Conservation (phyloP, 2,797 vertebrate species). For the Cygnus olor region DNA sequence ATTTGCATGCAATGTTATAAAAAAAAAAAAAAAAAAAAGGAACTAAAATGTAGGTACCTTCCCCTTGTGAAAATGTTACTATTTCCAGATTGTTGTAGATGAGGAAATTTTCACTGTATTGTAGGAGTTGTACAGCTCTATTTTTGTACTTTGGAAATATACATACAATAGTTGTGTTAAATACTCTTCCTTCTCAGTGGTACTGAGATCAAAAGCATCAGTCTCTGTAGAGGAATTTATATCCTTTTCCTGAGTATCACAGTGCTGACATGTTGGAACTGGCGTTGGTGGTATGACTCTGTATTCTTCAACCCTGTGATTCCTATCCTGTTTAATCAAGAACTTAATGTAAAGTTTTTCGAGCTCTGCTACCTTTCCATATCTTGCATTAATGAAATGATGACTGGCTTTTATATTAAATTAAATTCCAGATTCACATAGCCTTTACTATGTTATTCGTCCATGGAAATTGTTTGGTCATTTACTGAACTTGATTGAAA, state of each 20-base stretch:
- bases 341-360: slow-evolving; percentile 18
- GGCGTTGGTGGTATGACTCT: not conserved
- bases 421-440: slow-evolving; percentile 50
- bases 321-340: slow-evolving; percentile 65
- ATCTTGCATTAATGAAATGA: slow-evolving; percentile 58
- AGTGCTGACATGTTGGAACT: not conserved
- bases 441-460: slow-evolving; percentile 26
- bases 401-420: slow-evolving; percentile 46
- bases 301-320: slow-evolving; percentile 43
- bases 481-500: slow-evolving; percentile 22
- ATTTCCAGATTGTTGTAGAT: not conserved
- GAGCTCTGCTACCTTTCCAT: slow-evolving; percentile 30
- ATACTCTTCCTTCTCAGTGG: not conserved
- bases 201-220: not conserved
- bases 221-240: not conserved
- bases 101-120: not conserved
- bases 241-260: not conserved
- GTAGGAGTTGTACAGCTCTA: not conserved
- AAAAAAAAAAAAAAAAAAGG: not conserved
- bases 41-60: not conserved
- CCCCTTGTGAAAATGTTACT: not conserved
- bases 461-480: not conserved
- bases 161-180: not conserved
- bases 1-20: not conserved
- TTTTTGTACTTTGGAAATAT: not conserved